Percentiles rank a stretch among this genome's conserved stretches.
Conservation (phyloP, 2,888 invertebrate species). For the Acronicta aceris region DNA sequence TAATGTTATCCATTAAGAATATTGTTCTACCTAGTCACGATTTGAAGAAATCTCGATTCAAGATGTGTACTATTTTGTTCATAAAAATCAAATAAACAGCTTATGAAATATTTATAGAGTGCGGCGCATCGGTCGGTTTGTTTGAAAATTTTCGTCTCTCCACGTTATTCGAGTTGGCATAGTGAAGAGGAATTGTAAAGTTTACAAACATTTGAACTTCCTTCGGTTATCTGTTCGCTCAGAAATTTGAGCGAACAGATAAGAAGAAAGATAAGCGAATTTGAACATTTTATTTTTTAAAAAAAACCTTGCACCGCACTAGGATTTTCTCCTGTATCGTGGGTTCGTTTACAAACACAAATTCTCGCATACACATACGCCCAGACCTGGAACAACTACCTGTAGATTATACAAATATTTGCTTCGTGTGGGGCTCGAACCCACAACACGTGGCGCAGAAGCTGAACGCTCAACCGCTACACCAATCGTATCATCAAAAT, state of each 20-base stretch:
- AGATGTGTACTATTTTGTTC: constrained; percentile 55
- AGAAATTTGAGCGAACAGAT: constrained; percentile 17
- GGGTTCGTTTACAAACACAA: too few species aligned
- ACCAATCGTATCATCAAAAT: too few species aligned
- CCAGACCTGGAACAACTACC: too few species aligned
- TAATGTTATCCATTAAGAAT: constrained; percentile 55
- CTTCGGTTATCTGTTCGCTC: constrained; percentile 17
- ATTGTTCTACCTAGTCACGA: constrained; percentile 52
- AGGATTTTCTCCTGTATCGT: too few species aligned
- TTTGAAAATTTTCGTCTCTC: constrained; percentile 22
- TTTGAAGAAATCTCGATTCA: constrained; percentile 60
- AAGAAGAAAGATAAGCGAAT: too few species aligned
- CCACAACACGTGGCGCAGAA: too few species aligned
- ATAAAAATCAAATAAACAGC: constrained; percentile 60
- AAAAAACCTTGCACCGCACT: too few species aligned
- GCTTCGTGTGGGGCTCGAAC: too few species aligned
- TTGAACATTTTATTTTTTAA: too few species aligned
- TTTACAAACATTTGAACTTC: constrained; percentile 27
- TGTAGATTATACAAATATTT: too few species aligned
- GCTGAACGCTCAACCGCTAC: too few species aligned
- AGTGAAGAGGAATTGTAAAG: constrained; percentile 26
- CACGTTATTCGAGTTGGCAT: constrained; percentile 7
- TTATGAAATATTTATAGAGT: constrained; percentile 63
- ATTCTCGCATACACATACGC: too few species aligned
- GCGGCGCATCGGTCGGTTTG: constrained; percentile 15